These are phyloP conservation scores for Ericerus pela DNA, from an alignment of 1,140 invertebrate species.

Conservation along the genomic window DNA sequence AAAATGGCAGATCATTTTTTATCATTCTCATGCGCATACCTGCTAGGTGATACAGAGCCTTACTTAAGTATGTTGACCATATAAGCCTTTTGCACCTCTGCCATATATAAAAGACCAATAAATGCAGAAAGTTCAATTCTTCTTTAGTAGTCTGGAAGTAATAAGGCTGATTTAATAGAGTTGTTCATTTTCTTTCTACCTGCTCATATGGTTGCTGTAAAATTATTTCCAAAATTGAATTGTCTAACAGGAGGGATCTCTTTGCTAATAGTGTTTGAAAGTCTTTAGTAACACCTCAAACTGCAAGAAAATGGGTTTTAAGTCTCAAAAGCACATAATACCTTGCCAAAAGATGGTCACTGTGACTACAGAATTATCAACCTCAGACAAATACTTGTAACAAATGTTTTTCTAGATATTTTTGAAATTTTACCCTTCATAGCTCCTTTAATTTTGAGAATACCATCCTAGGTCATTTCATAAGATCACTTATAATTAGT, in stretches of 20 bases:
- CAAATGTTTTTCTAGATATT: no score
- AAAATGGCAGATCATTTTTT: no score
- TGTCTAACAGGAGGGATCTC: constrained; percentile 5
- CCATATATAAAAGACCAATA: constrained; percentile 14
- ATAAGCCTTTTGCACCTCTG: constrained; percentile 21
- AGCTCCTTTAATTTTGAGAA: no score
- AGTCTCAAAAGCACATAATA: no score
- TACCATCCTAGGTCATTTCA: no score
- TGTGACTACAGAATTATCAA: no score
- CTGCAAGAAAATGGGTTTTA: constrained; percentile 1
- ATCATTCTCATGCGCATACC: no score
- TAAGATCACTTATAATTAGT: no score
- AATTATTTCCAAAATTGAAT: constrained; percentile 14
- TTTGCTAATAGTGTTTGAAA: neutral
- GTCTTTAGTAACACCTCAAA: neutral
- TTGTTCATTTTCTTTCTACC: constrained; percentile 6
- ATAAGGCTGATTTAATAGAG: constrained; percentile 3
- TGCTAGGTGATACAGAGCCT: no score
- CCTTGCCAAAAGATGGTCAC: no score
- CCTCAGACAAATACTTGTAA: no score
- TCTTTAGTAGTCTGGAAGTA: constrained; percentile 5
- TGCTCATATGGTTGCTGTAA: constrained; percentile 14
- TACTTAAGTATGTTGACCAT: constrained; percentile 22
- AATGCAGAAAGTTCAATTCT: constrained; percentile 21
- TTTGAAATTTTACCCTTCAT: no score